Base-by-base conservation (phyloP, 2,888 invertebrate genomes). In the Encarsia formosa region DNA sequence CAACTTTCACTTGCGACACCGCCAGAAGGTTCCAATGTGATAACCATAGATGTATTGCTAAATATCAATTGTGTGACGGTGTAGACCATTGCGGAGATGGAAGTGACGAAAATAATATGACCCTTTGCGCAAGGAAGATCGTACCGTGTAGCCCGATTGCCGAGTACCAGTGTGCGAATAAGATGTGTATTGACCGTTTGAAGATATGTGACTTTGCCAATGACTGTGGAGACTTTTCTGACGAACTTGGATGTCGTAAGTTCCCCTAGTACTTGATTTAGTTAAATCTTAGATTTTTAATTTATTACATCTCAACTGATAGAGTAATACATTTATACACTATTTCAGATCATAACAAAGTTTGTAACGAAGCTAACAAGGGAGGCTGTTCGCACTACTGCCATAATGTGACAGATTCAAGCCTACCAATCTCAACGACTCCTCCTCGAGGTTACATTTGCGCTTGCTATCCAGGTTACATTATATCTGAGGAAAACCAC, bases 361-460 rank as follows among this genome's bases (percentile, higher is more conserved):
- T 69, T 8, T 79, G 79, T 57, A 63, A 70, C 29, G 70, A 71
- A 4, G 65, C 63, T 5, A 77, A 74, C 47, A 69, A 79, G 72
- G 95, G 96, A 13, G 94, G 93, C 0, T 97, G 96, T 74, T 87
- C 93, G 68, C 95, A 96, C 68, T 86, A 86, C 66, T 97, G 97
- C 69, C 87, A 87, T 56, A 90, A 92, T 70, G 77, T 96, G 23
- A 86, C 88, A 1, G 82, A 82, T 44, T 35, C 57, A 1, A 49
- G 52, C 18, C 44, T 49, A 1, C n/a, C 52, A 2, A 20, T 50
- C 1, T 23, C 43, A 2, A 52, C 55, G 3, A 38, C 55, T 1
- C 22, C 55, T 4, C 55, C 57, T 2, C 82, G 82, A 32, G 93
- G 94, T 2, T 95, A 91, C 76, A 89, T 94, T 65, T 97, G 97